Evolutionary conservation across 1,140 invertebrate genomes (phyloP), one percentile per base, ranked within the genome.

Genomic region (Helicoverpa zea): DNA sequence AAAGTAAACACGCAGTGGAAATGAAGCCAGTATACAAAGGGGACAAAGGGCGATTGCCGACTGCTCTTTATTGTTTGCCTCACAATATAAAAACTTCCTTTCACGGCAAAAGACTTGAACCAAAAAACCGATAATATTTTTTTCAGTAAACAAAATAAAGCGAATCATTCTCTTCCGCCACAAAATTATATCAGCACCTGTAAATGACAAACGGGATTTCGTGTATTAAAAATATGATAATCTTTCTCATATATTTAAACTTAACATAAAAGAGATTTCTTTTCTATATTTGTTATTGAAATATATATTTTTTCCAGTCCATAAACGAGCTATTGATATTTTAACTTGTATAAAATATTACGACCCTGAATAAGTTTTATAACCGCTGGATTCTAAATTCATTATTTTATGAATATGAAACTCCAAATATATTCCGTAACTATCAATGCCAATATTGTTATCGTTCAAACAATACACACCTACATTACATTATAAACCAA

Each of bases 51-150:
- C 18, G 47, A 49, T 13, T 70, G 18, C 47, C 18, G 49, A 70
- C 66, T 70, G 47, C 49, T 70, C 49, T 70, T 66, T 70, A 52
- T 70, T 70, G 66, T 70, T 70, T 52, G 66, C 49, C 18, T 64
- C 66, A 70, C 66, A 70, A 70, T 70, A 70, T 29, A 70, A 49
- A 70, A 23, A 70, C 66, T 51, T 70, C 66, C 47, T 70, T 70
- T 70, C 47, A 70, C 47, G 30, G 29, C 13, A 64, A 64, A 35
- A 43, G 30, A 43, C 29, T 64, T 63, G 47, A 68, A 68, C 47
- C 43, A 68, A 51, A 66, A 66, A 66, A 66, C 47, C 56, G 56
- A 59, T 11, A 51, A 68, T 35, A 49, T n/a, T 14, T 64, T 64
- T 43, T 64, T 70, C 51, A 18, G 16, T 12, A 49, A 68, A 64